Percentiles rank a stretch among this genome's conserved stretches.
Conservation (phyloP, 2,797 vertebrate genomes). For the Psittacula echo region DNA sequence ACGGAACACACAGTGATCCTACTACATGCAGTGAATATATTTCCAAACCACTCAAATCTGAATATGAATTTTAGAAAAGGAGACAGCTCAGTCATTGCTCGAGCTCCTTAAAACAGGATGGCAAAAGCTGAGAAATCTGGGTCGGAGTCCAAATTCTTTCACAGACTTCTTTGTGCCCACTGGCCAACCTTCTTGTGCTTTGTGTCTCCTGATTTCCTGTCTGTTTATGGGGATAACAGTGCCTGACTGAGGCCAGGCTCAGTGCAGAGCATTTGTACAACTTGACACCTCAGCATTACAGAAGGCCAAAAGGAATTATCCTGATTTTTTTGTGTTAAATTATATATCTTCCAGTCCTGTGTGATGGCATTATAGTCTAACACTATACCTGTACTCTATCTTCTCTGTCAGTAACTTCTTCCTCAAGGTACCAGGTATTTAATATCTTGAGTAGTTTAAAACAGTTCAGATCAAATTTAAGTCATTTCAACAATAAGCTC, state of each 20-base stretch:
- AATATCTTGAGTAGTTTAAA: background rate
- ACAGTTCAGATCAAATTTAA: background rate
- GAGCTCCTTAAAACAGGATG: background rate
- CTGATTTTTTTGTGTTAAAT: background rate
- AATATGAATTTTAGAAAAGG: background rate
- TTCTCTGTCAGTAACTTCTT: background rate
- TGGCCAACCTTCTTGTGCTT: background rate
- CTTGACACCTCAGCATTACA: background rate
- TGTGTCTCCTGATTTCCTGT: conserved; percentile 19
- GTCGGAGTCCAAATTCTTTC: background rate
- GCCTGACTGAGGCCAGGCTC: background rate
- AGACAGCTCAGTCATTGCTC: background rate
- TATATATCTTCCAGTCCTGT: background rate
- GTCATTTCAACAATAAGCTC: background rate
- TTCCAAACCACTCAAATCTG: background rate
- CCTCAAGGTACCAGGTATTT: background rate
- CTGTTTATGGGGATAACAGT: background rate
- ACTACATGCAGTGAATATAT: background rate
- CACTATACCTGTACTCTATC: background rate
- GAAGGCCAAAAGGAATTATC: background rate
- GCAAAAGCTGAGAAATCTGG: background rate
- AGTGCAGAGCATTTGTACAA: background rate
- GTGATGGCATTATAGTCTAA: background rate
- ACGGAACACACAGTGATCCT: rapidly evolving
- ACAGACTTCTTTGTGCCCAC: background rate